Percentiles rank a stretch among this genome's conserved stretches.
phyloP scores from a whole-genome alignment of 2,888 invertebrate species.

The Gisinianus flammeolus region DNA sequence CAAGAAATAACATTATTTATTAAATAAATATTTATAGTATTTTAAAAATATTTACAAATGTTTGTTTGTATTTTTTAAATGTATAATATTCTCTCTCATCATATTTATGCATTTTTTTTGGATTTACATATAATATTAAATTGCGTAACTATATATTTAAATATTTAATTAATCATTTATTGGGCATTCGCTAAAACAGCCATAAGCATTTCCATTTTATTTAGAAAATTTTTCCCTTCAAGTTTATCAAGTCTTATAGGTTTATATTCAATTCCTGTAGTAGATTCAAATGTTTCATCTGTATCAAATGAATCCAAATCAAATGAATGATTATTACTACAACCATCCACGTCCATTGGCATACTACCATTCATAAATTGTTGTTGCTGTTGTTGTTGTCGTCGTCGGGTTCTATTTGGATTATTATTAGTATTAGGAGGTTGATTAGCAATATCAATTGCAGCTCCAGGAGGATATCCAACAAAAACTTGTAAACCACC shows the following conservation, averaged over 20 bases:
- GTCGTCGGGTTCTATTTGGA: not conserved
- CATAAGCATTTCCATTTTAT: conserved; percentile 96
- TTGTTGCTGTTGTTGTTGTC: too few species aligned
- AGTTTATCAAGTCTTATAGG: conserved; percentile 84
- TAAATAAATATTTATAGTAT: not conserved
- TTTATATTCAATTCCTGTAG: conserved; percentile 59
- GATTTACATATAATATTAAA: not conserved
- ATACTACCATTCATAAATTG: not conserved
- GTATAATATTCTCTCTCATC: not conserved
- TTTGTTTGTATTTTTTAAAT: too few species aligned
- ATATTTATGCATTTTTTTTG: too few species aligned
- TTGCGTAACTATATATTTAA: not conserved
- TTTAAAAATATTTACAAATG: not conserved
- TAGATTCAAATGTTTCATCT: conserved; percentile 1
- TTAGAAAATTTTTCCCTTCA: conserved; percentile 94
- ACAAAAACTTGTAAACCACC: conserved; percentile 54
- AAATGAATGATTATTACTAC: not conserved
- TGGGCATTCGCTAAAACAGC: conserved; percentile 81
- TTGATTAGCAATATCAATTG: not conserved
- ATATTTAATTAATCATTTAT: not conserved
- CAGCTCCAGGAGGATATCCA: conserved; percentile 40
- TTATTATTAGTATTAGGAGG: not conserved
- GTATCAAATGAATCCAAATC: conserved; percentile 23
- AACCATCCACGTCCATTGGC: conserved; percentile 14
- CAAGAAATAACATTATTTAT: not conserved